These are phyloP conservation scores for Aleiodes leptofemur DNA, from an alignment of 2,888 invertebrate genomes.

Conservation along the genomic window DNA sequence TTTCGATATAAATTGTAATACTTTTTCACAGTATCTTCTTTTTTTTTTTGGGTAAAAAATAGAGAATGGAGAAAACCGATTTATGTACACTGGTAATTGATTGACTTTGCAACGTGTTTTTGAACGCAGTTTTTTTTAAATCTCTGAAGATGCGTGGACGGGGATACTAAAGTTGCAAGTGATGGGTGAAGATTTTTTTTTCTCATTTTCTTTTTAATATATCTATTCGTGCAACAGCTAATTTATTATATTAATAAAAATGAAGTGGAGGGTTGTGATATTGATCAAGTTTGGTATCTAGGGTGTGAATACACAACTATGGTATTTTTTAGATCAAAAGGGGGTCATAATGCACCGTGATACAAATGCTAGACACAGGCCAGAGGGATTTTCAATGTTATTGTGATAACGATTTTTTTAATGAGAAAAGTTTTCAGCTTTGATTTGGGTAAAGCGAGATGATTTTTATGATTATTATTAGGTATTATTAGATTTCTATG, in stretches of 20 bases:
- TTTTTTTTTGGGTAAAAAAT: not conserved
- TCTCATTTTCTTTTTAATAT: conserved; percentile 12
- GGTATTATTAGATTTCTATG: too few relatives aligned
- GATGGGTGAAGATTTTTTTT: conserved; percentile 33
- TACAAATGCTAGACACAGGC: conserved; percentile 26
- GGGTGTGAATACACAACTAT: conserved; percentile 20
- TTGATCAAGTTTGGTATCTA: conserved; percentile 25
- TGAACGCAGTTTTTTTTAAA: conserved; percentile 10
- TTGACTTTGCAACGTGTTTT: conserved; percentile 26
- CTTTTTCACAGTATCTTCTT: conserved; percentile 67
- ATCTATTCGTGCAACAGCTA: conserved; percentile 40
- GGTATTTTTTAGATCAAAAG: not conserved
- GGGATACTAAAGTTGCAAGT: conserved; percentile 22
- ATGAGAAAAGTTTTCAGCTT: too few relatives aligned
- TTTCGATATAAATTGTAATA: conserved; percentile 58
- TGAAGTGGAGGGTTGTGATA: conserved; percentile 6
- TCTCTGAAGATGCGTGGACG: conserved; percentile 2
- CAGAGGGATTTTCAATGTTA: conserved; percentile 24
- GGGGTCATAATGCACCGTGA: conserved; percentile 40
- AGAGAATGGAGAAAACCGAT: not conserved
- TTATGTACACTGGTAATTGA: conserved; percentile 4
- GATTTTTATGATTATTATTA: too few relatives aligned
- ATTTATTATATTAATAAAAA: conserved; percentile 36
- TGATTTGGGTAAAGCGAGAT: too few relatives aligned
- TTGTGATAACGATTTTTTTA: not conserved